Evolutionary conservation across 2,888 invertebrate genomes (phyloP), one percentile per base, ranked within the genome.

Genomic region (Furcula furcula): DNA sequence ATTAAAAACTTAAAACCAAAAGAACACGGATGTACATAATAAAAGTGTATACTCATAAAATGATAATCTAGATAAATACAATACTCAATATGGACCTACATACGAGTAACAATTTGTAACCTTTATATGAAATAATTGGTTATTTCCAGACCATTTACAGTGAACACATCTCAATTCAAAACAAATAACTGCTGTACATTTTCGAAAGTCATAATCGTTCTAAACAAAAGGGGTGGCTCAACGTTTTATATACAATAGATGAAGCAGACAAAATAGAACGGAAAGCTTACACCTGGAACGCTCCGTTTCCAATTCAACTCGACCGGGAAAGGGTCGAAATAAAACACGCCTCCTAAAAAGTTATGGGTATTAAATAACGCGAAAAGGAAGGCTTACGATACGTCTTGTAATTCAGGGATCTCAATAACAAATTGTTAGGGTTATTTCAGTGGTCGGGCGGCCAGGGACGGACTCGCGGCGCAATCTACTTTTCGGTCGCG

Each of bases 401-500:
- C 51, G 40, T 45, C 53, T 60, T 60, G 58, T 65, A 70, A 72
- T 71, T 73, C 72, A 56, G 64, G 63, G 60, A 65, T 73, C 69
- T 74, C 65, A 70, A 75, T 76, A 82, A 78, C 72, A 78, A 80
- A 77, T 76, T 72, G 71, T 71, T 66, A 50, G 62, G 72, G 70
- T 68, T 69, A 67, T 67, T 71, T 65, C 68, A 69, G 73, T 51
- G 62, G 61, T 53, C 53, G 56, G 54, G 53, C 45, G 43, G 49
- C 34, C 21, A 31, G 55, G 58, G 51, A 50, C 48, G 60, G 56
- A 55, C 54, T 58, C 49, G 59, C 61, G 40, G 58, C 59, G 68
- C 79, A 75, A 84, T 83, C 84, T 86, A 85, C 87, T 81, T 84
- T 82, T 80, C 81, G 81, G 76, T 76, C 72, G 73, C 72, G 61